phyloP scores from a whole-genome alignment of 2,113 vertebrate genomes.

The Ramphastos sulfuratus region DNA sequence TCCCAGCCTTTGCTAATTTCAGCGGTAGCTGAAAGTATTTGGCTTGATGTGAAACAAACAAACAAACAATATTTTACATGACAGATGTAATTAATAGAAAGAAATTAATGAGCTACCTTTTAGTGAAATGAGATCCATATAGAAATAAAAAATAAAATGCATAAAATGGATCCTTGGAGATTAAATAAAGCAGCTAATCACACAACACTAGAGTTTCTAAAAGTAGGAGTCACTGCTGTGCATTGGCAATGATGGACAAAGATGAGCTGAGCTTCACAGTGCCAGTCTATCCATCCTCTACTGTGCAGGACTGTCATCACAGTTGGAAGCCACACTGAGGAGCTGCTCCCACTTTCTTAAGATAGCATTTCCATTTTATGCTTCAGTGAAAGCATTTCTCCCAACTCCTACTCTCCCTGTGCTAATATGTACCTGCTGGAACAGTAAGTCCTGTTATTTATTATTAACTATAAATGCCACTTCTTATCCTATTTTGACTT shows the following conservation, averaged over 20 bases:
- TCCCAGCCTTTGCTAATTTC: not conserved
- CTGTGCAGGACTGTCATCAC: constrained; percentile 44
- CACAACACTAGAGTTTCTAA: not conserved
- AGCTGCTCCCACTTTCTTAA: constrained; percentile 39
- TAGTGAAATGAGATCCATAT: not conserved
- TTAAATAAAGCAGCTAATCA: constrained; percentile 8
- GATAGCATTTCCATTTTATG: constrained; percentile 62
- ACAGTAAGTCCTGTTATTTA: constrained; percentile 7
- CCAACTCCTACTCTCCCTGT: constrained; percentile 23
- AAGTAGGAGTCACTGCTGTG: constrained; percentile 14
- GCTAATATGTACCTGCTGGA: constrained; percentile 12
- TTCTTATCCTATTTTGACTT: not conserved
- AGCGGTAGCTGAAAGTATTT: not conserved
- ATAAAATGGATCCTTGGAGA: constrained; percentile 27
- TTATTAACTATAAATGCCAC: not conserved
- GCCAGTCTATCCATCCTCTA: constrained; percentile 5
- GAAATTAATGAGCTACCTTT: constrained; percentile 37
- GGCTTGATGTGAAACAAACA: not conserved
- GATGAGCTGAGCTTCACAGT: not conserved
- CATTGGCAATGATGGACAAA: not conserved
- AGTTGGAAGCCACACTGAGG: constrained; percentile 39
- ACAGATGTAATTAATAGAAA: constrained; percentile 39
- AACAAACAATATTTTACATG: not conserved
- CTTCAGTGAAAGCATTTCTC: constrained; percentile 23
- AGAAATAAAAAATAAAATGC: not conserved